Conservation (phyloP, 2,797 vertebrate genomes). For the Bradypodion pumilum region DNA sequence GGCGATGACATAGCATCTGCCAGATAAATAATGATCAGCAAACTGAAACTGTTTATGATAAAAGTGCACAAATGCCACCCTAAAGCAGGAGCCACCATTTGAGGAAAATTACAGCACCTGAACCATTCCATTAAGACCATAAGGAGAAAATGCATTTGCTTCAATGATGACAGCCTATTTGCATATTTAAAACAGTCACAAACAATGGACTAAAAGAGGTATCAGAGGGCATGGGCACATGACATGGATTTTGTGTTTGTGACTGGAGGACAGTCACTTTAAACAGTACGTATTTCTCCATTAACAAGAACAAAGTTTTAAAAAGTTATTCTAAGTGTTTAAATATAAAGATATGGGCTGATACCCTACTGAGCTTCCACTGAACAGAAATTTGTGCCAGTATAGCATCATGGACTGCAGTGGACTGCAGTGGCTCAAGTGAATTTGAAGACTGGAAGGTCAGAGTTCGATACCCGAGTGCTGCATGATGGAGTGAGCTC, state of each 20-base stretch:
- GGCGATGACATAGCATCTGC: slow-evolving; percentile 79
- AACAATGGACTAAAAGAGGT: slow-evolving; percentile 52
- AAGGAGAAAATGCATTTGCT: slow-evolving; percentile 63
- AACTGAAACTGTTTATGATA: slow-evolving; percentile 73
- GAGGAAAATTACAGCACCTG: slow-evolving; percentile 65
- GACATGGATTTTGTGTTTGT: slow-evolving; percentile 22
- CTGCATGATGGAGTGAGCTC: no score
- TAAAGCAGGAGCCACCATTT: slow-evolving; percentile 65
- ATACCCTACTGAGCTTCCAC: no score
- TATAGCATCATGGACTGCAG: no score
- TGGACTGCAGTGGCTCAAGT: no score
- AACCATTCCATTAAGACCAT: slow-evolving; percentile 68
- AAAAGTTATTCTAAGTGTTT: no score
- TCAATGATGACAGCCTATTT: slow-evolving; percentile 65
- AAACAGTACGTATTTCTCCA: no score
- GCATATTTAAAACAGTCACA: slow-evolving; percentile 62
- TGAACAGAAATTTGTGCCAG: no score
- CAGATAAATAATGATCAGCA: slow-evolving; percentile 70
- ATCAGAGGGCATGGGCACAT: slow-evolving; percentile 56
- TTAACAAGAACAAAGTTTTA: no score
- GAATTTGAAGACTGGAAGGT: no score
- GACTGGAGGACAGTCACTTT: no score
- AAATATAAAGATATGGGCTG: no score
- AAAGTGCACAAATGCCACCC: slow-evolving; percentile 57
- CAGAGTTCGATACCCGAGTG: no score